A percentile compares a stretch with the other conserved stretches of the same genome.
phyloP scores from a whole-genome alignment of 2,113 vertebrate genomes.

The Ammodramus savannarum region DNA sequence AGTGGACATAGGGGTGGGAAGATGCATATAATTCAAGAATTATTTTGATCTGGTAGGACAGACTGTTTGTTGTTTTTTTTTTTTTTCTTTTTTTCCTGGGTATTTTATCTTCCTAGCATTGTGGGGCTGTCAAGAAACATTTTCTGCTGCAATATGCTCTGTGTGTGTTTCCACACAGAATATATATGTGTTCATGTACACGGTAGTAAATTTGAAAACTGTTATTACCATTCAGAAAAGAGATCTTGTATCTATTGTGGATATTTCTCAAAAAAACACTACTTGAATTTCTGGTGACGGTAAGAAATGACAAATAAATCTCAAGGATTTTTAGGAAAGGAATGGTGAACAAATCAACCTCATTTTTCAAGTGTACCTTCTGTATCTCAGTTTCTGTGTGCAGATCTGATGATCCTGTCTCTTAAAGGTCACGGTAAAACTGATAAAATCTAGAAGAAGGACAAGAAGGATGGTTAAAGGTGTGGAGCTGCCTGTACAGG shows the following conservation, averaged over 20 bases:
- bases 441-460: neutral
- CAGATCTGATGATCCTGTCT: slow-evolving; percentile 7
- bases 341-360: neutral
- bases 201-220: neutral
- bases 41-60: neutral
- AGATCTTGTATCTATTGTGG: neutral
- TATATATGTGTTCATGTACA: accelerated
- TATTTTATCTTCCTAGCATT: neutral
- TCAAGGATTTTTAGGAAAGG: neutral
- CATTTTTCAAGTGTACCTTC: neutral
- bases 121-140: neutral
- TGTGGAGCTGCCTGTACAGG: neutral
- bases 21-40: neutral
- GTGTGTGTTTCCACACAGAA: neutral
- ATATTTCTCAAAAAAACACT: neutral
- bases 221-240: neutral
- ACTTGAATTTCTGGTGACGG: neutral
- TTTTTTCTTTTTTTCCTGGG: neutral
- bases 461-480: neutral
- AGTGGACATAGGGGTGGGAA: neutral
- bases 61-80: neutral
- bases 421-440: neutral
- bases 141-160: neutral
- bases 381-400: neutral
- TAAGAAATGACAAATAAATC: neutral